Conservation (phyloP, 2,113 vertebrate genomes). For the Arizona elegans region DNA sequence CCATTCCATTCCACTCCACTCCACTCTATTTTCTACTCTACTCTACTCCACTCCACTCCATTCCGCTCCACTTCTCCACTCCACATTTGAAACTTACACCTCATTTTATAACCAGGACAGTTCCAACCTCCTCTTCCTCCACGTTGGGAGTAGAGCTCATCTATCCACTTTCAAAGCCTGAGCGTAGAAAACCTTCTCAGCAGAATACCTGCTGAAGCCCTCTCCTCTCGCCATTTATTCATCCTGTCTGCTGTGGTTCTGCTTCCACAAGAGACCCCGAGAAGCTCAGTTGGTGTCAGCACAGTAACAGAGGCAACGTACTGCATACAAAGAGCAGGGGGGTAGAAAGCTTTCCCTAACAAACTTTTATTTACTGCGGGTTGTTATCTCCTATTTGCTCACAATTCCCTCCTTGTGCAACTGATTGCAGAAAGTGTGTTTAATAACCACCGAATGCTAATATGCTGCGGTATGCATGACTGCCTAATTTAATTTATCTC, state of each 20-base stretch:
- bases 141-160: conserved; percentile 56
- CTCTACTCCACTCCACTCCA: too few relatives aligned
- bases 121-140: conserved; percentile 30
- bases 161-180: conserved; percentile 8
- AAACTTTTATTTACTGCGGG: conserved; percentile 74
- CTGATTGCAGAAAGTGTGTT: conserved; percentile 77
- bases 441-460: conserved; percentile 78
- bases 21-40: too few relatives aligned
- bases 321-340: conserved; percentile 36
- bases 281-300: conserved; percentile 53
- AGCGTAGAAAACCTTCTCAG: conserved; percentile 49
- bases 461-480: conserved; percentile 75
- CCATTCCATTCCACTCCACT: too few relatives aligned
- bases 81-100: conserved; percentile 18
- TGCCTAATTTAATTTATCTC: conserved; percentile 85
- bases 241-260: conserved; percentile 59
- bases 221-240: conserved; percentile 67
- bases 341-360: conserved; percentile 53
- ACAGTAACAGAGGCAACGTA: conserved; percentile 57
- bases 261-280: conserved; percentile 58
- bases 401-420: conserved; percentile 64
- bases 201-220: conserved; percentile 56
- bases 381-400: conserved; percentile 71
- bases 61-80: not conserved
- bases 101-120: conserved; percentile 44